These are phyloP conservation scores for Carettochelys insculpta DNA, from an alignment of 2,113 vertebrate species.

Conservation along the genomic window DNA sequence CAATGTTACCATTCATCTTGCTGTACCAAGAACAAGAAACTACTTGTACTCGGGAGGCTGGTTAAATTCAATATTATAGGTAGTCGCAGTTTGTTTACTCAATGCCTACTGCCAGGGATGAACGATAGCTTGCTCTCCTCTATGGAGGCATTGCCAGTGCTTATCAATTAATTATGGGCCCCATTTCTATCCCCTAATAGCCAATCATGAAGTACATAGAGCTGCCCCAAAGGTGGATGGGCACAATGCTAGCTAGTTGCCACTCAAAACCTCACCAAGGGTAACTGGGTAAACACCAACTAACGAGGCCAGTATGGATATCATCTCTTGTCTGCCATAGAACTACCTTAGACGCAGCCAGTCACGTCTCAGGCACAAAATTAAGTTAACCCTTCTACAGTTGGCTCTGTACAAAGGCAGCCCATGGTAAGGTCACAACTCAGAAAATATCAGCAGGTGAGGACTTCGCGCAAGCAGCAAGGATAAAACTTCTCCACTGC, in stretches of 20 bases:
- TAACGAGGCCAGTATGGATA: not conserved
- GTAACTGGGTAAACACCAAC: not conserved
- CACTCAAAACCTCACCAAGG: accelerated
- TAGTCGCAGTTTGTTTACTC: not conserved
- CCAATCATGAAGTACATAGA: accelerated
- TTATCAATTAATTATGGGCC: not conserved
- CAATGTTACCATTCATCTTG: not conserved
- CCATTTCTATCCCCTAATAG: not conserved
- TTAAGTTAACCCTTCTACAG: not conserved
- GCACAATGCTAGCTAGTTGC: not conserved
- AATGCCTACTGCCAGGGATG: not conserved
- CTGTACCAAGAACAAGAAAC: not conserved
- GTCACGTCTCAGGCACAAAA: not conserved
- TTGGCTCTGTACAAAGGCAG: not conserved
- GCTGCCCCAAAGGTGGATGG: accelerated
- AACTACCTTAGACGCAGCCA: accelerated
- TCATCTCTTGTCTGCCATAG: not conserved
- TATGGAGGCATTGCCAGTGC: not conserved
- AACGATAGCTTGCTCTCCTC: not conserved
- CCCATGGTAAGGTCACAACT: accelerated
- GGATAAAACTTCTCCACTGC: not conserved
- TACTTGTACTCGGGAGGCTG: not conserved
- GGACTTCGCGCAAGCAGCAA: not conserved
- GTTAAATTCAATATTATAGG: not conserved
- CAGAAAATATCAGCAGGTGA: not conserved